Percentiles rank a stretch among this genome's conserved stretches.
Evolutionary conservation across 2,888 invertebrate genomes (phyloP).

Genomic region (Catocala sponsa): DNA sequence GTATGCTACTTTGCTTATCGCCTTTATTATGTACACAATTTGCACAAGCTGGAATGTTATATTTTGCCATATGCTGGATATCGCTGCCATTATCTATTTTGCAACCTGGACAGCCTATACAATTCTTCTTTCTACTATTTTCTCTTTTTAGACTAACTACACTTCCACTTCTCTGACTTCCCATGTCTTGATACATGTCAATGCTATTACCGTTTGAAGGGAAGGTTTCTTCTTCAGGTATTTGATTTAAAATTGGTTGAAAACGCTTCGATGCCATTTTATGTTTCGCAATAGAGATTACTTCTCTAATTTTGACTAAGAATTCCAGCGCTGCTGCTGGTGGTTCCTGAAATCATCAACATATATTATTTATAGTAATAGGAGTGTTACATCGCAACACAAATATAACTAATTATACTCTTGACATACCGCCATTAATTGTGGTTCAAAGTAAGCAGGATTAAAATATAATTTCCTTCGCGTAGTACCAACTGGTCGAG

Average conservation of each 20-base stretch:
- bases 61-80: slow-evolving; percentile 76
- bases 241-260: slow-evolving; percentile 92
- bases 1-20: slow-evolving; percentile 92
- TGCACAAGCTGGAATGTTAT: slow-evolving; percentile 81
- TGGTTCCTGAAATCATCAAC: slow-evolving; percentile 90
- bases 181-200: slow-evolving; percentile 80
- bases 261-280: slow-evolving; percentile 95
- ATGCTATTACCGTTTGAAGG: slow-evolving; percentile 82
- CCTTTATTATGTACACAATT: slow-evolving; percentile 88
- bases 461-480: slow-evolving; percentile 95
- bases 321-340: slow-evolving; percentile 97
- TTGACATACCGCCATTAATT: slow-evolving; percentile 91
- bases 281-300: slow-evolving; percentile 95
- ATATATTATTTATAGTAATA: neutral
- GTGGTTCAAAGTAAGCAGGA: slow-evolving; percentile 96
- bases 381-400: neutral
- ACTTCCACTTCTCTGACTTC: slow-evolving; percentile 87
- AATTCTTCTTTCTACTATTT: slow-evolving; percentile 88
- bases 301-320: slow-evolving; percentile 95
- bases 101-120: slow-evolving; percentile 91
- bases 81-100: slow-evolving; percentile 68
- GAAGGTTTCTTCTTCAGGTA: slow-evolving; percentile 93
- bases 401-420: neutral
- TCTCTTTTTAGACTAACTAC: slow-evolving; percentile 89
- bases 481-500: slow-evolving; percentile 91